Evolutionary conservation across 2,113 vertebrate species (phyloP), one percentile per base, ranked within the genome.

Genomic region (Astur gentilis): DNA sequence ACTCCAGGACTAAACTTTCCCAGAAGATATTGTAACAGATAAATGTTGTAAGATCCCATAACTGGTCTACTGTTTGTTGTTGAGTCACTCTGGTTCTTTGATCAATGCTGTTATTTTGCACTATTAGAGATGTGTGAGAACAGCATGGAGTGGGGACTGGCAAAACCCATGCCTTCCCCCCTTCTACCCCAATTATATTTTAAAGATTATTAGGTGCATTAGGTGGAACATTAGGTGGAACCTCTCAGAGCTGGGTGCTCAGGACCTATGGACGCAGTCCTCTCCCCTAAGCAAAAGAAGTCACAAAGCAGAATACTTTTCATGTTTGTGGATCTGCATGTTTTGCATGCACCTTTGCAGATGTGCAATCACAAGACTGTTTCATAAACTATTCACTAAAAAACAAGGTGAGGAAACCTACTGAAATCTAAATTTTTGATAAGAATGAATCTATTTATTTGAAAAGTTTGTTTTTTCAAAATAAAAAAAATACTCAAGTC

Each of bases 21-120:
- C 64, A 89, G 77, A 87, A 97, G 86, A 89, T 94, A 80, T 77
- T 50, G 62, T 66, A 71, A 62, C 6, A 90, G 77, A 73, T 64
- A 91, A 82, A 55, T 32, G 47, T 14, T 57, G 52, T 57, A 84
- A 75, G 70, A 79, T 65, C 49, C 61, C 36, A 4, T 31, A 86
- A 83, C 29, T 26, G 32, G n/a, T 52, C 55, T 50, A 44, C 45
- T 4, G 14, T 80, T 90, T 73, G 49, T 50, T 72, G 75, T 73
- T 25, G 19, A 85, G 25, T 76, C 27, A n/a, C 61, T 86, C 29
- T 14, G 7, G 18, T 60, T 36, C 80, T 90, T 78, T 93, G 67
- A 94, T 81, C 72, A n/a, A 8, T 32, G 57, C 17, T 71, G 40
- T 40, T 84, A 26, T 57, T 91, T 42, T 20, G 22, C 12, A 13